Conservation (phyloP, 2,797 vertebrate genomes). For the Emys orbicularis region DNA sequence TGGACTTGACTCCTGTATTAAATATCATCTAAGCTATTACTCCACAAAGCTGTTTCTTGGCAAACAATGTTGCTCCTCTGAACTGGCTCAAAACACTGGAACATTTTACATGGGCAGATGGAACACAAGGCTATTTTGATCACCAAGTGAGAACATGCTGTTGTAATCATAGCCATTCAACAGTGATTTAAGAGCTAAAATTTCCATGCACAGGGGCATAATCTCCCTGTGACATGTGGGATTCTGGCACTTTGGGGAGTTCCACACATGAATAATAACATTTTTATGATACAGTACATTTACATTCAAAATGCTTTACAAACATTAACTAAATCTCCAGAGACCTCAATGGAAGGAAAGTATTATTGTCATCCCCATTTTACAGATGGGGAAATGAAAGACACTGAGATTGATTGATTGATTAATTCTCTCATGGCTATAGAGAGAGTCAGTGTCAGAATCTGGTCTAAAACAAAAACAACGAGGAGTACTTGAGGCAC, state of each 20-base stretch:
- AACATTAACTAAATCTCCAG: neutral
- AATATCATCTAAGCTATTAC: neutral
- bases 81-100: neutral
- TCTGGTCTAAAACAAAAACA: neutral
- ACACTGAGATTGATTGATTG: neutral
- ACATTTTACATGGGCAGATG: neutral
- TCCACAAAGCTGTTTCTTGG: neutral
- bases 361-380: neutral
- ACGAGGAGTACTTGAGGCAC: too few relatives aligned
- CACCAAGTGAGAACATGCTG: neutral
- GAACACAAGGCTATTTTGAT: neutral
- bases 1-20: conserved; percentile 4
- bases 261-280: neutral
- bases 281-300: neutral
- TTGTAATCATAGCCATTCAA: conserved; percentile 1
- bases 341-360: neutral
- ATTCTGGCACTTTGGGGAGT: neutral
- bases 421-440: neutral
- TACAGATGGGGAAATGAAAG: neutral
- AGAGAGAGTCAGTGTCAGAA: neutral
- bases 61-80: neutral
- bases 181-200: neutral
- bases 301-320: neutral
- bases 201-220: neutral
- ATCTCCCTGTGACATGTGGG: neutral